phyloP scores from a whole-genome alignment of 1,140 invertebrate species.

The Tetramorium alpestre region DNA sequence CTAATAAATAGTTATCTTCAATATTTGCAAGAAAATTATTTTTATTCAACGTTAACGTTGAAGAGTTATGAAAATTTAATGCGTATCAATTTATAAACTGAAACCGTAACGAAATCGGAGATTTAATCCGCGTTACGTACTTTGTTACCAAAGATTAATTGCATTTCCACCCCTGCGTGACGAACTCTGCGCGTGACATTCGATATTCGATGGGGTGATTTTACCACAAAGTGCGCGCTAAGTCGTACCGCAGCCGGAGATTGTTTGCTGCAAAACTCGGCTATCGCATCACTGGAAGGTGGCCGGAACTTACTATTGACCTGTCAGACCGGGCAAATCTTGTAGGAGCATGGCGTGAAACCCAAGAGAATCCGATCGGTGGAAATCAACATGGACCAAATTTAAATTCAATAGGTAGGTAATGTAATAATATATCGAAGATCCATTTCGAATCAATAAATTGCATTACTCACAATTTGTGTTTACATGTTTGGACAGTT shows the following conservation, averaged over 20 bases:
- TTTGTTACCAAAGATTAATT: constrained; percentile 30
- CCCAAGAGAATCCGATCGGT: neutral
- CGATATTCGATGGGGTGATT: constrained; percentile 2
- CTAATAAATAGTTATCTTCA: neutral
- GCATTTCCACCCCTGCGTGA: neutral
- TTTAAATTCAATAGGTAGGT: constrained; percentile 25
- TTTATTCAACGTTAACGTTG: neutral
- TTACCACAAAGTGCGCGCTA: neutral
- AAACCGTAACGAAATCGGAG: neutral
- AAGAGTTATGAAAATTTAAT: neutral
- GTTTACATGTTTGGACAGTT: neutral
- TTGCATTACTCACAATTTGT: neutral
- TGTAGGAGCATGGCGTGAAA: neutral
- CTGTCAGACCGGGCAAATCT: neutral
- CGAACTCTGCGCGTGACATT: neutral
- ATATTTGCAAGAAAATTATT: no score
- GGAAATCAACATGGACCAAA: neutral
- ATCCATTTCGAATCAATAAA: neutral
- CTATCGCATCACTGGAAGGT: neutral
- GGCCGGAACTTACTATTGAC: neutral
- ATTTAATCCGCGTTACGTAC: constrained; percentile 9
- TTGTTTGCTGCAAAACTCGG: constrained; percentile 6
- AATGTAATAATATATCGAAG: neutral
- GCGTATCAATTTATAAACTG: neutral
- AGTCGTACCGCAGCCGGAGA: constrained; percentile 3